Base-by-base conservation (phyloP, 2,888 invertebrate species). In the Lepidochrysops patricia region DNA sequence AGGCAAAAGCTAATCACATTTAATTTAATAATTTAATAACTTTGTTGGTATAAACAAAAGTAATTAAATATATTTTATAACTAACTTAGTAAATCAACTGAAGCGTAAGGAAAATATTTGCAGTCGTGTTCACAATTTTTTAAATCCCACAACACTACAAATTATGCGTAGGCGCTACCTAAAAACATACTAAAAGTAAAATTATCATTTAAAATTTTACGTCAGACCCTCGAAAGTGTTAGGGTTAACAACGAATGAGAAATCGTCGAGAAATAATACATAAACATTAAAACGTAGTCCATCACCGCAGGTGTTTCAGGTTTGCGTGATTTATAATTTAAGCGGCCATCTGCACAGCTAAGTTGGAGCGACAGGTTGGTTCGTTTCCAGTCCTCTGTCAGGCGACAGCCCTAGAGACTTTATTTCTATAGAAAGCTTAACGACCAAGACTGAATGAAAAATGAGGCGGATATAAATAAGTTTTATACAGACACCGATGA, bases 241-340 rank as follows among this genome's bases (percentile, higher is more conserved):
- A 43, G 57, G 43, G 13, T 37, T 27, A 13, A 57, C 13, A 57
- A 37, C 15, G 12, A 27, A 57, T 43, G 54, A 54, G 32, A 43
- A 43, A 57, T 27, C 15, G 27, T 26, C 57, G 15, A 7, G 43
- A 57, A 26, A 27, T 29, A 48, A 35, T 49, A 52, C 19, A 34
- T 34, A 35, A 15, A 56, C 43, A 62, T 34, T 52, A 57, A 43
- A 43, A 35, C 26, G 60, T 62, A 70, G 77, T 75, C 78, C 74
- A 60, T 66, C 59, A 75, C 71, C 79, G 68, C 83, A 83, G 83
- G 81, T 82, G 82, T 67, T 72, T 62, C 65, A 57, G 71, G 77
- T 75, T 75, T 74, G 67, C 73, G 68, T 77, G 78, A 79, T 82
- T 82, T 77, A 83, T 82, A 79, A 82, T 83, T 82, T 79, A 83